Conservation (phyloP, 2,113 vertebrate species). For the Jacana jacana region DNA sequence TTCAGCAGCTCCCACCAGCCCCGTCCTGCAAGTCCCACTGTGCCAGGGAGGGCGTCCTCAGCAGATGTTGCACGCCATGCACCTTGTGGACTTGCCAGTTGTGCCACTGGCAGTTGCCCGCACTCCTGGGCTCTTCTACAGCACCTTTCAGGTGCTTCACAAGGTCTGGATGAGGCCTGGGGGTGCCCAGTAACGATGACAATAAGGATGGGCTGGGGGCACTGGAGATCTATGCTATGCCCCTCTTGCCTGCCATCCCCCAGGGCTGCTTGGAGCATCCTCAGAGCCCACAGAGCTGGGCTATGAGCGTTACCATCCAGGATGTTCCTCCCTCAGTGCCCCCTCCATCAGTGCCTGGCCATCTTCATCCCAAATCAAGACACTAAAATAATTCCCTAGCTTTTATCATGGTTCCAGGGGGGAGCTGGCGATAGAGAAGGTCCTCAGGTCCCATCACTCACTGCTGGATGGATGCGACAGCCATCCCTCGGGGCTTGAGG, state of each 20-base stretch:
- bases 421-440: not conserved
- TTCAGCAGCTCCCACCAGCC: not conserved
- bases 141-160: not conserved
- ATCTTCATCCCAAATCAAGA: not conserved
- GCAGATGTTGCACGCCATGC: fast-evolving
- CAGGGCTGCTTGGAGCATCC: not conserved
- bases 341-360: not conserved
- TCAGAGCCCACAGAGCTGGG: fast-evolving
- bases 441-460: not conserved
- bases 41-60: fast-evolving
- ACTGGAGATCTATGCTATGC: not conserved
- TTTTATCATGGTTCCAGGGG: not conserved
- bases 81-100: fast-evolving
- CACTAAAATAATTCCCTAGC: not conserved
- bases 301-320: fast-evolving
- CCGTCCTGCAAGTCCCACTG: fast-evolving
- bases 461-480: not conserved
- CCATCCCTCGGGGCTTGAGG: fast-evolving
- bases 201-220: not conserved
- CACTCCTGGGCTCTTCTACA: fast-evolving
- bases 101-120: not conserved
- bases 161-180: not conserved
- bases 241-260: not conserved
- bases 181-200: not conserved
- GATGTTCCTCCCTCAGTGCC: fast-evolving